Evolutionary conservation across 2,888 invertebrate genomes (phyloP).

Genomic region (Matsumyia berberina): DNA sequence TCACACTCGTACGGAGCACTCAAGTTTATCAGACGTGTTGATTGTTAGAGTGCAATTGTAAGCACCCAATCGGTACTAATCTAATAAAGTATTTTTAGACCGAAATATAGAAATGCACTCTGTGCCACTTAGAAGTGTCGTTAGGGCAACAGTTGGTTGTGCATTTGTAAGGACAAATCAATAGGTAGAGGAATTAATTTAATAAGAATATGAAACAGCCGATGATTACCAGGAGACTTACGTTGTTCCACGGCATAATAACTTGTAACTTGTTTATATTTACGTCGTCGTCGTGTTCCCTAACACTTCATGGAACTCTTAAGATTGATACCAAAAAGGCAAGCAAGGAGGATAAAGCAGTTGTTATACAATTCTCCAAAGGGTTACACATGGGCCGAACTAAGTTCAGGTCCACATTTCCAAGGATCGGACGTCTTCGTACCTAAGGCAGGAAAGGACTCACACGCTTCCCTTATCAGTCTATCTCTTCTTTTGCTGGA

Average conservation of each 20-base stretch:
- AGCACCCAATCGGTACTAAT: conserved; percentile 18
- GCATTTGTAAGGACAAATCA: conserved; percentile 1
- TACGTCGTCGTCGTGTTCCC: too few relatives aligned
- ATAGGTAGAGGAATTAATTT: conserved; percentile 1
- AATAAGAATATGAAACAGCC: not conserved
- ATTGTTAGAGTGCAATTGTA: conserved; percentile 2
- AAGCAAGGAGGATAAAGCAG: too few relatives aligned
- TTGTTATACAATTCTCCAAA: too few relatives aligned
- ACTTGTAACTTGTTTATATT: not conserved
- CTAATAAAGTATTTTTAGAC: conserved; percentile 24
- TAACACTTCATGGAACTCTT: too few relatives aligned
- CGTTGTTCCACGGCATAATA: not conserved
- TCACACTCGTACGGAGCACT: not conserved
- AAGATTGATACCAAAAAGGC: too few relatives aligned
- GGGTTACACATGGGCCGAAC: too few relatives aligned
- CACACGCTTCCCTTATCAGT: too few relatives aligned
- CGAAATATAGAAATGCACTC: not conserved
- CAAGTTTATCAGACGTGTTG: conserved; percentile 16
- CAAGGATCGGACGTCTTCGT: too few relatives aligned
- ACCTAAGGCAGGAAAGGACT: too few relatives aligned
- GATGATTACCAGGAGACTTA: not conserved
- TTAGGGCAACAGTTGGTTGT: conserved; percentile 1
- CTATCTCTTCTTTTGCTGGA: too few relatives aligned
- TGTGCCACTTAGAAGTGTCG: not conserved
- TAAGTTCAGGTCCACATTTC: too few relatives aligned